Evolutionary conservation across 2,888 invertebrate genomes (phyloP).

Genomic region (Macrophya alboannulata): DNA sequence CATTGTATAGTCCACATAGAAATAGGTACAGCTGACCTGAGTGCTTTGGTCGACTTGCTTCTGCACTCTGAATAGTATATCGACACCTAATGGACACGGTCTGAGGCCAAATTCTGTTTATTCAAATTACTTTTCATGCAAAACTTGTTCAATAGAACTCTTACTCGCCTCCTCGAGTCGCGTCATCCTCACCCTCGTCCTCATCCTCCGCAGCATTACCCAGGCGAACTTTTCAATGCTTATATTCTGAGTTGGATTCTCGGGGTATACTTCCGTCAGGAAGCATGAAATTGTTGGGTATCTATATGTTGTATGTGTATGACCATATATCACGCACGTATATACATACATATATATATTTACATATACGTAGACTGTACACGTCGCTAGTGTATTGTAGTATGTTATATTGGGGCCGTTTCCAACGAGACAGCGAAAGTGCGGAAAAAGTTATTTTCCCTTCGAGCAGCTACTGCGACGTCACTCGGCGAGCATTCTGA

Average conservation of each 20-base stretch:
- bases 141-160: conserved; percentile 45
- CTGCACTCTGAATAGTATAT: conserved; percentile 70
- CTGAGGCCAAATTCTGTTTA: conserved; percentile 67
- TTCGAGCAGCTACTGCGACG: conserved; percentile 26
- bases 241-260: conserved; percentile 32
- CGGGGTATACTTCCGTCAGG: conserved; percentile 11
- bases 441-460: conserved; percentile 45
- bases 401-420: conserved; percentile 18
- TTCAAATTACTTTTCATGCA: conserved; percentile 69
- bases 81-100: conserved; percentile 72
- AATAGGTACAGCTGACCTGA: conserved; percentile 38
- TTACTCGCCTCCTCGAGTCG: conserved; percentile 42
- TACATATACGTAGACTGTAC: neutral
- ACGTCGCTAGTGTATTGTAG: neutral
- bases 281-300: conserved; percentile 24
- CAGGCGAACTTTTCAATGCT: conserved; percentile 51
- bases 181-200: conserved; percentile 28
- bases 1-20: conserved; percentile 18
- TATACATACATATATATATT: neutral
- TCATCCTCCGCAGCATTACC: conserved; percentile 20
- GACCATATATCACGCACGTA: conserved; percentile 18
- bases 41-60: conserved; percentile 35
- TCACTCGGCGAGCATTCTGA: conserved; percentile 33
- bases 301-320: neutral
- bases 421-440: conserved; percentile 19